Conservation (phyloP, 2,888 invertebrate genomes). For the Macrophya annulata region DNA sequence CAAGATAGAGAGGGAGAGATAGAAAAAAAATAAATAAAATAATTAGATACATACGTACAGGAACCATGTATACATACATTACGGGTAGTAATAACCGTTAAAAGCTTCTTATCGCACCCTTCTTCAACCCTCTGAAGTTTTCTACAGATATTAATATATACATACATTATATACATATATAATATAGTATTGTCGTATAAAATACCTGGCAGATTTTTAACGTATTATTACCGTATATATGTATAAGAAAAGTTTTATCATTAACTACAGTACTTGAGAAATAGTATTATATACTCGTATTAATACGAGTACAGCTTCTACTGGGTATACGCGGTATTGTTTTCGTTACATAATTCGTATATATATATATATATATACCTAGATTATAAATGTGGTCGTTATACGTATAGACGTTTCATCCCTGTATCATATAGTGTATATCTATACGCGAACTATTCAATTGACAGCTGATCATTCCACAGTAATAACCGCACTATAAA, state of each 20-base stretch:
- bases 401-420: not conserved
- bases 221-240: not conserved
- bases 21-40: not conserved
- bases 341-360: constrained; percentile 28
- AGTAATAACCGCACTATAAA: constrained; percentile 8
- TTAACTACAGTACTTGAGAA: constrained; percentile 1
- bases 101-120: not conserved
- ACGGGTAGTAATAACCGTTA: not conserved
- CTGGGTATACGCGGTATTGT: not conserved
- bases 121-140: not conserved
- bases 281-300: not conserved
- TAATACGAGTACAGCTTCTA: not conserved
- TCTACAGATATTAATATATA: not conserved
- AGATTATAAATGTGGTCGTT: constrained; percentile 16
- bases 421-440: not conserved
- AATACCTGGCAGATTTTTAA: not conserved
- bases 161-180: not conserved
- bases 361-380: too few species aligned
- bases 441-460: not conserved
- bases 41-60: not conserved
- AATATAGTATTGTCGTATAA: not conserved
- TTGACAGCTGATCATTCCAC: not conserved
- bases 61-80: too few species aligned
- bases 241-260: not conserved
- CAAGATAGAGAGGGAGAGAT: not conserved